phyloP scores from a whole-genome alignment of 1,140 invertebrate species.

The Trypoxylus dichotomus region DNA sequence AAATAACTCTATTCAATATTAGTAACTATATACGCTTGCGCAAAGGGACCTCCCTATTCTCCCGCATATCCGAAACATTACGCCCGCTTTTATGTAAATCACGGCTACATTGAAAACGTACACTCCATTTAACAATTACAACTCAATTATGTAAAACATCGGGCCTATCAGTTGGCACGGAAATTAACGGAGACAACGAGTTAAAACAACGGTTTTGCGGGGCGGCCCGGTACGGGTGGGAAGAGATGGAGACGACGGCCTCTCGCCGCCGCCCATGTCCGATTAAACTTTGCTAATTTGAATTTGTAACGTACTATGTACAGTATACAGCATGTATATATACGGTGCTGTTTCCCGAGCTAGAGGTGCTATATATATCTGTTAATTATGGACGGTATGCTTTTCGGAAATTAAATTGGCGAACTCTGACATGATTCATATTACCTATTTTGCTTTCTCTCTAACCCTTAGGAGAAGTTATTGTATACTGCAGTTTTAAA shows the following conservation, averaged over 20 bases:
- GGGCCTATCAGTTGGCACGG: conserved; percentile 46
- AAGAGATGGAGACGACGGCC: neutral
- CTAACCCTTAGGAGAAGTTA: neutral
- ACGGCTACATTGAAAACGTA: conserved; percentile 45
- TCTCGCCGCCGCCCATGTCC: conserved; percentile 35
- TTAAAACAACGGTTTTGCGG: conserved; percentile 46
- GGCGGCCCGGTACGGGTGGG: conserved; percentile 31
- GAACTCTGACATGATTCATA: neutral
- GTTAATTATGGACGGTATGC: conserved; percentile 46
- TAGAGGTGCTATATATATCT: conserved; percentile 43
- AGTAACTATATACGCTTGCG: neutral
- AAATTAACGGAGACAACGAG: conserved; percentile 51
- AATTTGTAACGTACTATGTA: conserved; percentile 36
- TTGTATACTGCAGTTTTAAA: neutral
- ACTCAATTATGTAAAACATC: conserved; percentile 51
- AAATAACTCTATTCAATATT: too few relatives aligned
- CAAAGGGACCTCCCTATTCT: neutral
- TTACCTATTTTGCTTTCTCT: neutral
- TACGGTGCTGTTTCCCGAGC: neutral
- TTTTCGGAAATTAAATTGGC: conserved; percentile 44
- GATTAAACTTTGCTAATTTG: conserved; percentile 45
- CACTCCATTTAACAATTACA: conserved; percentile 53
- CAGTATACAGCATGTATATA: neutral
- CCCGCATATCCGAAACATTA: conserved; percentile 1
- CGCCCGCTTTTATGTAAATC: conserved; percentile 45